Evolutionary conservation across 2,888 invertebrate species (phyloP).

Genomic region (Clostera curtula): DNA sequence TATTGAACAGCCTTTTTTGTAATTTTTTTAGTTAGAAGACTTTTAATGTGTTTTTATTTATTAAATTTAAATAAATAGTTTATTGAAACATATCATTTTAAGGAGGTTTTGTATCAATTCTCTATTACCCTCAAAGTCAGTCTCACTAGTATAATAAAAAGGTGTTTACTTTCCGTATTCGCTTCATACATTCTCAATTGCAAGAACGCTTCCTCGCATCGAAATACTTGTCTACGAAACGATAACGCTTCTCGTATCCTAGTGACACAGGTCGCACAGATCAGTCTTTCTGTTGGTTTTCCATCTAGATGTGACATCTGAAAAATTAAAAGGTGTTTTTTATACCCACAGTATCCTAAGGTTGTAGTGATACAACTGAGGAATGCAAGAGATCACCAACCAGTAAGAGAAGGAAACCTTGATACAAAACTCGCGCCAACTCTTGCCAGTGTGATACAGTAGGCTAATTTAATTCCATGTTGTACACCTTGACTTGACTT

Average conservation of each 20-base stretch:
- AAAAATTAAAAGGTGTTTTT: slow-evolving; percentile 5
- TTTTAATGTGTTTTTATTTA: too few species aligned
- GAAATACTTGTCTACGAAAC: slow-evolving; percentile 51
- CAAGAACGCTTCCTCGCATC: slow-evolving; percentile 53
- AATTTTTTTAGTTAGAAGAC: too few species aligned
- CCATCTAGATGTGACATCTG: slow-evolving; percentile 55
- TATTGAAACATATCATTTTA: too few species aligned
- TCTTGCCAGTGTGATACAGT: too few species aligned
- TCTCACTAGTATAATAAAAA: too few species aligned
- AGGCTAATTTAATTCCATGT: neutral
- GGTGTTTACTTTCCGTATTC: slow-evolving; percentile 17
- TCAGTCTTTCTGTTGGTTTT: slow-evolving; percentile 39
- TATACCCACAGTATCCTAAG: neutral
- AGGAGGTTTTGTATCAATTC: too few species aligned
- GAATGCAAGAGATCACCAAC: neutral
- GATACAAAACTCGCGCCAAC: too few species aligned
- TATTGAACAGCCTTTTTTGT: too few species aligned
- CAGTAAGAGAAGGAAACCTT: too few species aligned
- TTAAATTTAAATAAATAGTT: too few species aligned
- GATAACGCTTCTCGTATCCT: slow-evolving; percentile 44
- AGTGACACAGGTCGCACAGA: slow-evolving; percentile 55
- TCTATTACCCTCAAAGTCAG: too few species aligned
- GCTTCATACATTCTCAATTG: slow-evolving; percentile 39
- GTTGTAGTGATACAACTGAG: neutral
- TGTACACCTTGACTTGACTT: too few species aligned